Percentiles rank a stretch among this genome's conserved stretches.
Conservation (phyloP, 2,113 vertebrate genomes). For the Tretioscincus oriximinensis region DNA sequence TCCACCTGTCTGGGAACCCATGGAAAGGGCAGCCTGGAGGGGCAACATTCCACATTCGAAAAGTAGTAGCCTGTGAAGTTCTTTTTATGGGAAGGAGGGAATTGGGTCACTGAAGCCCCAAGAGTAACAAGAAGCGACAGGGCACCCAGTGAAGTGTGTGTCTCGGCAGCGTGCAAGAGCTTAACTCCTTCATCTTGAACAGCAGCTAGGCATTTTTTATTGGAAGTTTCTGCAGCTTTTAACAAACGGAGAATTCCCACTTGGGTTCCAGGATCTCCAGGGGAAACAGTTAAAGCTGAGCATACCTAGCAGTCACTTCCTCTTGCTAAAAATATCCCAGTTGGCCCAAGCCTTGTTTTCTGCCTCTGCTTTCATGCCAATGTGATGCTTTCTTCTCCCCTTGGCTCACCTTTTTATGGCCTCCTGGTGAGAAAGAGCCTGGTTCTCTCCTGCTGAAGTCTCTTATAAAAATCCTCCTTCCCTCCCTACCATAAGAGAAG, state of each 20-base stretch:
- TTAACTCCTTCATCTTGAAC: constrained; percentile 6
- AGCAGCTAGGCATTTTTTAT: not conserved
- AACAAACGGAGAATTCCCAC: not conserved
- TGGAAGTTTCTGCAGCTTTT: not conserved
- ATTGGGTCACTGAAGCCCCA: constrained; percentile 1
- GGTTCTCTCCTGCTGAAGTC: constrained; percentile 6
- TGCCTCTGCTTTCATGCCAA: constrained; percentile 10
- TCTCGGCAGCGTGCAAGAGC: too few species aligned
- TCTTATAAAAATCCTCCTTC: too few species aligned
- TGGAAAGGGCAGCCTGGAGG: not conserved
- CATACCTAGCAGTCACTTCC: not conserved
- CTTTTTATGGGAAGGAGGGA: constrained; percentile 14
- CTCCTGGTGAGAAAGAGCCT: not conserved
- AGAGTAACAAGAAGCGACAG: constrained; percentile 16
- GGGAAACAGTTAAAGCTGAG: not conserved
- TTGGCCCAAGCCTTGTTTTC: constrained; percentile 22
- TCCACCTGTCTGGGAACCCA: not conserved
- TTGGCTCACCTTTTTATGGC: constrained; percentile 9
- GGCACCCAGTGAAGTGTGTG: constrained; percentile 1
- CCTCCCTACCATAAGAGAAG: too few species aligned
- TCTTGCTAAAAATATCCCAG: not conserved
- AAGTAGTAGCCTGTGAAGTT: constrained; percentile 5
- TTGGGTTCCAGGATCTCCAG: not conserved
- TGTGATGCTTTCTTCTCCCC: not conserved
- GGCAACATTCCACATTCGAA: not conserved